Evolutionary conservation across 1,140 invertebrate genomes (phyloP).

Genomic region (Lordiphosa mommai): DNA sequence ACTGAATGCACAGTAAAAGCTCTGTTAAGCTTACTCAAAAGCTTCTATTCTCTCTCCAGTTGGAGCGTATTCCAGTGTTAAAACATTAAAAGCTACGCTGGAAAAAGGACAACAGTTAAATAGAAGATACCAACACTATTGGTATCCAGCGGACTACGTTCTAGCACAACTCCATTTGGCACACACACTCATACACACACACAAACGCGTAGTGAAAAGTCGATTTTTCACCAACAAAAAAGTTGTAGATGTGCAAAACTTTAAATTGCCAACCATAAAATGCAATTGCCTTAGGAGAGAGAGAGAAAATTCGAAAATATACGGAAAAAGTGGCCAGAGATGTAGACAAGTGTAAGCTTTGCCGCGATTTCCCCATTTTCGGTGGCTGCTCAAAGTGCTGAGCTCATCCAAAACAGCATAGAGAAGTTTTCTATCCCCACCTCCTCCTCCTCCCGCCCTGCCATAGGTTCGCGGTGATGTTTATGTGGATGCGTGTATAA

Average conservation of each 20-base stretch:
- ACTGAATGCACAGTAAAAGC: constrained; percentile 3
- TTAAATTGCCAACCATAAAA: constrained; percentile 48
- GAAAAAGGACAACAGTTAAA: constrained; percentile 65
- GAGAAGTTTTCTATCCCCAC: constrained; percentile 36
- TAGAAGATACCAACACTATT: constrained; percentile 75
- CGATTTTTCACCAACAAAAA: constrained; percentile 69
- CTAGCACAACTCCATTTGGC: constrained; percentile 58
- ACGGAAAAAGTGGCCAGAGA: constrained; percentile 10
- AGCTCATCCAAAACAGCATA: constrained; percentile 51
- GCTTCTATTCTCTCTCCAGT: constrained; percentile 25
- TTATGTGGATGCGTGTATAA: constrained; percentile 31
- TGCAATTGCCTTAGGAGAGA: constrained; percentile 23
- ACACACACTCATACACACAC: constrained; percentile 14
- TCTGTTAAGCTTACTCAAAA: constrained; percentile 25
- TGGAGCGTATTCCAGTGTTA: constrained; percentile 57
- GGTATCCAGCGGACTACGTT: constrained; percentile 54
- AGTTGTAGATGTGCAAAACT: constrained; percentile 66
- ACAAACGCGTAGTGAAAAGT: constrained; percentile 49
- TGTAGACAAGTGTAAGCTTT: constrained; percentile 20
- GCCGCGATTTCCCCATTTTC: neutral
- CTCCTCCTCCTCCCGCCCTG: constrained; percentile 1
- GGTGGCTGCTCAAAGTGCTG: constrained; percentile 30
- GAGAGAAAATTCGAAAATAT: constrained; percentile 15
- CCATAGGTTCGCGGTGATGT: constrained; percentile 27
- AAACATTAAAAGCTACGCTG: constrained; percentile 70